phyloP scores from a whole-genome alignment of 2,888 invertebrate genomes.

The Punctoribates punctum region DNA sequence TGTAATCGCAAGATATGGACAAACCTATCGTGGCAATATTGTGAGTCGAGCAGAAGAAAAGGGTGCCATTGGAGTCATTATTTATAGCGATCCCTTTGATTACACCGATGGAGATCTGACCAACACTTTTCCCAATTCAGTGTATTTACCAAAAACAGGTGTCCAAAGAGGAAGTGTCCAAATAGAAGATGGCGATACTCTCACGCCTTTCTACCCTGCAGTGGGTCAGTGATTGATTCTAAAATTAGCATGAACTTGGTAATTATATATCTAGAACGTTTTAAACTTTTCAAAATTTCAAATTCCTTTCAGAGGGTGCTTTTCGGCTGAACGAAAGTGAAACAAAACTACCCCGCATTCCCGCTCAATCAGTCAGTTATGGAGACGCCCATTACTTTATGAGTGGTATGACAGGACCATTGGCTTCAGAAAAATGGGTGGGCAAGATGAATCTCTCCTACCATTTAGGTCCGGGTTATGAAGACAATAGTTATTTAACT shows the following conservation, averaged over 20 bases:
- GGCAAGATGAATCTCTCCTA: conserved; percentile 46
- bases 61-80: conserved; percentile 47
- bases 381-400: conserved; percentile 46
- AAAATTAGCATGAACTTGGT: background rate
- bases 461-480: conserved; percentile 45
- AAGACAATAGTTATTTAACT: conserved; percentile 28
- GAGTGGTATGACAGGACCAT: conserved; percentile 41
- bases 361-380: conserved; percentile 48
- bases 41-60: conserved; percentile 50
- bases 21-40: conserved; percentile 45
- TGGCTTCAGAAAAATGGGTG: conserved; percentile 45
- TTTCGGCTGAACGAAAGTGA: background rate
- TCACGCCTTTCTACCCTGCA: background rate
- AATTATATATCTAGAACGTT: too few relatives aligned
- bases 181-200: background rate
- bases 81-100: conserved; percentile 16
- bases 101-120: background rate
- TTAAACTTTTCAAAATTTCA: too few relatives aligned
- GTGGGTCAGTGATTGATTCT: background rate
- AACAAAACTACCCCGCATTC: conserved; percentile 39
- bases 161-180: conserved; percentile 1
- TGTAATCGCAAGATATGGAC: conserved; percentile 58
- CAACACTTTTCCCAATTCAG: conserved; percentile 3
- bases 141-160: conserved; percentile 11
- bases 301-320: conserved; percentile 15